phyloP scores from a whole-genome alignment of 2,797 vertebrate genomes.

The Takifugu ocellatus region DNA sequence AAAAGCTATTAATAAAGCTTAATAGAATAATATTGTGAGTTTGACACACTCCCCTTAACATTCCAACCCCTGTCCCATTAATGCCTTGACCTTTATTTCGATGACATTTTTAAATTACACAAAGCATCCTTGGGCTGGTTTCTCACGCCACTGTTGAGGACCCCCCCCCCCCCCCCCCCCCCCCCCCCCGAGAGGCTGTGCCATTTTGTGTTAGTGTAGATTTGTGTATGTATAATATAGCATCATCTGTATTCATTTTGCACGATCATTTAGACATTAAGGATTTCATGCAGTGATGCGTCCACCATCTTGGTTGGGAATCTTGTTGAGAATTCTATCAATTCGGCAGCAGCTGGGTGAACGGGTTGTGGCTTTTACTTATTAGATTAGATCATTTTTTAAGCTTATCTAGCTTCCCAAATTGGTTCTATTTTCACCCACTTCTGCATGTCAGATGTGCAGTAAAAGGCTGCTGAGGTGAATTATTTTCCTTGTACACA shows the following conservation, averaged over 20 bases:
- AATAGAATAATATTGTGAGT: constrained; percentile 42
- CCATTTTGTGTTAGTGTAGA: constrained; percentile 24
- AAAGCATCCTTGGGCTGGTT: constrained; percentile 29
- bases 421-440: not conserved
- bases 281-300: too few relatives aligned
- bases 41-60: constrained; percentile 8
- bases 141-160: constrained; percentile 10
- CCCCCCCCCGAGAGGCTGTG: constrained; percentile 31
- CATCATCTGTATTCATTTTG: too few relatives aligned
- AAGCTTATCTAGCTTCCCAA: too few relatives aligned
- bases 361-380: not conserved
- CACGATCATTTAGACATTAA: too few relatives aligned
- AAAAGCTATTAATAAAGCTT: constrained; percentile 48
- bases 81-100: constrained; percentile 60
- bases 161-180: constrained; percentile 20
- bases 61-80: constrained; percentile 22
- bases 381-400: not conserved
- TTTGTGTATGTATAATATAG: constrained; percentile 18
- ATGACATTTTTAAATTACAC: constrained; percentile 55
- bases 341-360: not conserved
- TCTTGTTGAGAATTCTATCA: not conserved
- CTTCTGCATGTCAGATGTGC: not conserved
- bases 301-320: too few relatives aligned
- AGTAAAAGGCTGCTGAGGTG: not conserved
- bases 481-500: not conserved